A percentile compares a stretch with the other conserved stretches of the same genome.
Conservation (phyloP, 2,888 invertebrate species). For the Cephus rjabovi region DNA sequence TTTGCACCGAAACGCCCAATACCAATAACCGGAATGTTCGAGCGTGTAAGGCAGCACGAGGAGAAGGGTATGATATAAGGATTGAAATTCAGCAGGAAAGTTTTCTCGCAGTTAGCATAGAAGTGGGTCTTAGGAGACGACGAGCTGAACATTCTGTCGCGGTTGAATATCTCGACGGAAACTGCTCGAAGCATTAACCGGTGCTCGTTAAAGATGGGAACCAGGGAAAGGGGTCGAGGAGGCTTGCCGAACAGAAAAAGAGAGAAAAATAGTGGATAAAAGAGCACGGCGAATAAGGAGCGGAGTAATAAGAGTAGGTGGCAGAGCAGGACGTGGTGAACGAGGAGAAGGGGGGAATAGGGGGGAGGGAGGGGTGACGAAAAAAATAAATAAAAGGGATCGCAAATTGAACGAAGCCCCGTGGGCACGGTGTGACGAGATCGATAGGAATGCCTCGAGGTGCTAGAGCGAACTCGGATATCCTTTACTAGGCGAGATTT, state of each 20-base stretch:
- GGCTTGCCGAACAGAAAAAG: not conserved
- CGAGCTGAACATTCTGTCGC: not conserved
- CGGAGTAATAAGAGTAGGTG: constrained; percentile 10
- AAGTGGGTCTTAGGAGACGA: constrained; percentile 4
- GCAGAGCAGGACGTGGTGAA: constrained; percentile 16
- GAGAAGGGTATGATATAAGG: not conserved
- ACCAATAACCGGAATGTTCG: not conserved
- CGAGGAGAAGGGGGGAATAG: not conserved
- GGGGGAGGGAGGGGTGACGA: not conserved
- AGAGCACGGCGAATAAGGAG: constrained; percentile 10
- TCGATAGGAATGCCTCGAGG: not conserved
- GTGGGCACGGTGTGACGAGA: constrained; percentile 37
- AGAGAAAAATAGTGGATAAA: constrained; percentile 9
- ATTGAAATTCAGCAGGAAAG: not conserved
- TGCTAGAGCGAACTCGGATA: not conserved
- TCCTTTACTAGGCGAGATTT: not conserved
- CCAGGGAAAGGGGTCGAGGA: constrained; percentile 5
- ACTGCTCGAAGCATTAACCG: constrained; percentile 14
- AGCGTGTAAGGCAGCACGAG: not conserved
- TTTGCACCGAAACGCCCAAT: too few relatives aligned
- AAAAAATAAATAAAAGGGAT: constrained; percentile 12
- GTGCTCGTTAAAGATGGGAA: constrained; percentile 15
- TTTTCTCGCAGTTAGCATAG: not conserved
- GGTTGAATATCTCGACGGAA: constrained; percentile 2
- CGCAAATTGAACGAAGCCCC: constrained; percentile 50